Evolutionary conservation across 2,888 invertebrate species (phyloP).

Genomic region (Harmothoe impar): DNA sequence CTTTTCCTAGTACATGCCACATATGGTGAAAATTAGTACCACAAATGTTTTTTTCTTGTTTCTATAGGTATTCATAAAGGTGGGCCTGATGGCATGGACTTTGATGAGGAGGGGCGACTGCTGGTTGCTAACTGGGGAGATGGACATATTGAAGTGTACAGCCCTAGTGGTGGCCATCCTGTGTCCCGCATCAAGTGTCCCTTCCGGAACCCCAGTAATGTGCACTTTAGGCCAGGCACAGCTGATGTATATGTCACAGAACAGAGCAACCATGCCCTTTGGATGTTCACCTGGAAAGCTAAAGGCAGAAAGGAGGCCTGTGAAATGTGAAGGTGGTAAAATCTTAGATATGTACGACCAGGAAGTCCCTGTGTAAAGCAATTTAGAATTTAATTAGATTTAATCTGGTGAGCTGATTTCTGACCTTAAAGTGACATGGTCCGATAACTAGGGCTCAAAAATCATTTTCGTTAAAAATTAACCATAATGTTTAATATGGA

Average conservation of each 20-base stretch:
- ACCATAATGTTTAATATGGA: too few relatives aligned
- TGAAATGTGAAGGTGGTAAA: conserved; percentile 73
- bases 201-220: conserved; percentile 77
- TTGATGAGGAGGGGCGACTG: conserved; percentile 78
- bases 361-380: too few relatives aligned
- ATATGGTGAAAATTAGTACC: too few relatives aligned
- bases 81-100: conserved; percentile 82
- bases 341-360: too few relatives aligned
- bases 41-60: too few relatives aligned
- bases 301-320: conserved; percentile 78
- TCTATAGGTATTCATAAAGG: conserved; percentile 75
- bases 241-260: conserved; percentile 79
- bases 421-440: too few relatives aligned
- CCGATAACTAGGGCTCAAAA: too few relatives aligned
- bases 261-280: conserved; percentile 77
- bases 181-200: conserved; percentile 77
- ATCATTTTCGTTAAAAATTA: too few relatives aligned
- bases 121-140: conserved; percentile 80
- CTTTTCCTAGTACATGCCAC: too few relatives aligned
- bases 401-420: too few relatives aligned
- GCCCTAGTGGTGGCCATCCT: conserved; percentile 75
- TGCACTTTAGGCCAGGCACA: conserved; percentile 78
- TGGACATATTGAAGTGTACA: conserved; percentile 78
- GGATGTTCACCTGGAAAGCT: conserved; percentile 80
- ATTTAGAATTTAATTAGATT: too few relatives aligned